Evolutionary conservation across 2,113 vertebrate species (phyloP).

Genomic region (Oceanites oceanicus): DNA sequence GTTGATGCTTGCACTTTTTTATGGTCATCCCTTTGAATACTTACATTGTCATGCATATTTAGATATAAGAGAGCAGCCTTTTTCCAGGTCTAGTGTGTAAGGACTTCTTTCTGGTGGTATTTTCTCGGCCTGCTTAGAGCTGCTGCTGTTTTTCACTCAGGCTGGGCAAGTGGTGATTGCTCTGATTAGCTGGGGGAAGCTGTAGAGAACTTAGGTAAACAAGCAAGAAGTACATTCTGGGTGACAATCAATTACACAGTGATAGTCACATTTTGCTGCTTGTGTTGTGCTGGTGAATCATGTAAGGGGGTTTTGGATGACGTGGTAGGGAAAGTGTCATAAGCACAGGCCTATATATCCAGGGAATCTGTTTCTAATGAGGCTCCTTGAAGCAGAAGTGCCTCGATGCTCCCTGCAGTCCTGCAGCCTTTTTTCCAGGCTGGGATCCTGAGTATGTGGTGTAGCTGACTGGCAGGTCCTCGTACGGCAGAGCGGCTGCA

Average conservation of each 20-base stretch:
- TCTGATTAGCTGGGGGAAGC: not conserved
- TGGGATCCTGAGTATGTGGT: not conserved
- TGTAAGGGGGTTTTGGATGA: not conserved
- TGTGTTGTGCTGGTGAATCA: not conserved
- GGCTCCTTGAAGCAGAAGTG: not conserved
- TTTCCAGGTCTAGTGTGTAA: not conserved
- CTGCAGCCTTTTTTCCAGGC: not conserved
- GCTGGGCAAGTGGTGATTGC: not conserved
- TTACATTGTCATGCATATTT: not conserved
- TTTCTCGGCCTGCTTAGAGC: not conserved
- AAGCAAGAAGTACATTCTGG: not conserved
- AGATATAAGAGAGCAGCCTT: not conserved
- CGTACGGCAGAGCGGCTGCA: not conserved
- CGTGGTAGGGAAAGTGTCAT: accelerated
- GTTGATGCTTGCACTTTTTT: not conserved
- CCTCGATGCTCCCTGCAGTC: not conserved
- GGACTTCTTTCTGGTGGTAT: not conserved
- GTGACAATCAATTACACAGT: not conserved
- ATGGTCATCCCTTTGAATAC: not conserved
- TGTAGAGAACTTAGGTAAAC: not conserved
- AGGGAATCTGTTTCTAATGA: not conserved
- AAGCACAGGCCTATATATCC: not conserved
- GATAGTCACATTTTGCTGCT: not conserved
- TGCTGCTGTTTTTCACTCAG: not conserved
- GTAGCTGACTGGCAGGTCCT: not conserved